These are phyloP conservation scores for Rhaphigaster nebulosa DNA, from an alignment of 2,888 invertebrate genomes.

Conservation along the genomic window DNA sequence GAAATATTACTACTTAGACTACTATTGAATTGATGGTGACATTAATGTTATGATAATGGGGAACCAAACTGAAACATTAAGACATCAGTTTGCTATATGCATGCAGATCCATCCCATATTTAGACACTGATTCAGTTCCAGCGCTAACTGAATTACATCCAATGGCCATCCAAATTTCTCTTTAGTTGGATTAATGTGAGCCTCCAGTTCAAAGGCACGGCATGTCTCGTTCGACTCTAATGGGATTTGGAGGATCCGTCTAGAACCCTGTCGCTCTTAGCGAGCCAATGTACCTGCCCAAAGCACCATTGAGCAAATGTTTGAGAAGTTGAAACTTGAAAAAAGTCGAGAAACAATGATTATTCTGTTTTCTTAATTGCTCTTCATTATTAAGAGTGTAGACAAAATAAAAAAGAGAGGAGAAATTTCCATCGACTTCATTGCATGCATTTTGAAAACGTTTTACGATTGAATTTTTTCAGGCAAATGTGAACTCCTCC, in stretches of 20 bases:
- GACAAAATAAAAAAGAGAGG: no score
- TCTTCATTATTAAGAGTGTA: no score
- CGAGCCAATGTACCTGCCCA: neutral
- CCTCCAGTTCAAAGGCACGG: neutral
- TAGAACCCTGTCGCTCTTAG: neutral
- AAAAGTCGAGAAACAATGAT: no score
- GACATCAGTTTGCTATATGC: neutral
- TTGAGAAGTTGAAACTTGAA: no score
- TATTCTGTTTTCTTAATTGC: no score
- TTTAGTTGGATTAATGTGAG: slow-evolving; percentile 32
- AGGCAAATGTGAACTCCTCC: no score
- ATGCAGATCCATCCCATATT: slow-evolving; percentile 23
- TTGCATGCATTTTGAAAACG: no score
- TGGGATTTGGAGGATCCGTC: slow-evolving; percentile 3
- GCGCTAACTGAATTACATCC: neutral
- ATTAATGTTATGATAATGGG: neutral
- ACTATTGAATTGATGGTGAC: neutral
- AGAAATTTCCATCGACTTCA: no score
- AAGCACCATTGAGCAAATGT: neutral
- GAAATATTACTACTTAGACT: neutral
- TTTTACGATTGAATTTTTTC: no score
- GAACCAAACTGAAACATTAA: neutral
- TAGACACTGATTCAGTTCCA: slow-evolving; percentile 20
- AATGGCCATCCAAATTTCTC: slow-evolving; percentile 42
- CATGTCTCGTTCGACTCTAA: neutral